Evolutionary conservation across 1,140 invertebrate genomes (phyloP).

Genomic region (Solenopsis fugax): DNA sequence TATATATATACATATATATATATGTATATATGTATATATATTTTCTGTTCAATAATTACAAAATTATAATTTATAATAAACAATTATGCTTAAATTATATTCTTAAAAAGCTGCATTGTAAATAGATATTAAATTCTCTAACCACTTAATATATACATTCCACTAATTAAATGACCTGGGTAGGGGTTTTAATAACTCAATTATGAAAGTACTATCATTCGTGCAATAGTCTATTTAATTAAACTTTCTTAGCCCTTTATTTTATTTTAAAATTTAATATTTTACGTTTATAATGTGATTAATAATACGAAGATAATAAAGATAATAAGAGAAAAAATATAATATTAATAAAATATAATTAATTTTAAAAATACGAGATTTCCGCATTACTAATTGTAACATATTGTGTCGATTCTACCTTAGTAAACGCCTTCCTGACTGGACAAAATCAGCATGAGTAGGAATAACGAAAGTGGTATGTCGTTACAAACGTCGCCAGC

Average conservation of each 20-base stretch:
- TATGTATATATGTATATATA: not conserved
- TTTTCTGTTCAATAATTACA: not conserved
- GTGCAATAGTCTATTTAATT: not conserved
- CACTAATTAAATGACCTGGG: not conserved
- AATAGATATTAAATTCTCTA: not conserved
- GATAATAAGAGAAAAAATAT: too few relatives aligned
- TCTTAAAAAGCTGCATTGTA: not conserved
- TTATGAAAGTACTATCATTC: not conserved
- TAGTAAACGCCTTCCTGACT: not conserved
- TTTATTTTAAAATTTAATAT: not conserved
- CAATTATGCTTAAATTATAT: not conserved
- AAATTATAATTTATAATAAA: not conserved
- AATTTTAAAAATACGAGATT: not conserved
- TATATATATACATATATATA: too few relatives aligned
- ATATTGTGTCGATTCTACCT: not conserved
- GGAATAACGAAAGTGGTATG: conserved; percentile 67
- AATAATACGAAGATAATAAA: not conserved
- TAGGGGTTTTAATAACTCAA: not conserved
- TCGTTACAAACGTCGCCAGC: conserved; percentile 78
- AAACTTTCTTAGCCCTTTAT: not conserved
- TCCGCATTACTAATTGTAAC: conserved; percentile 5
- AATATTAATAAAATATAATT: not conserved
- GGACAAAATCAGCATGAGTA: conserved; percentile 58
- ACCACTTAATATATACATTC: not conserved
- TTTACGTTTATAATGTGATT: not conserved